These are phyloP conservation scores for Psammodynastes pulverulentus DNA, from an alignment of 2,113 vertebrate genomes.

Conservation along the genomic window DNA sequence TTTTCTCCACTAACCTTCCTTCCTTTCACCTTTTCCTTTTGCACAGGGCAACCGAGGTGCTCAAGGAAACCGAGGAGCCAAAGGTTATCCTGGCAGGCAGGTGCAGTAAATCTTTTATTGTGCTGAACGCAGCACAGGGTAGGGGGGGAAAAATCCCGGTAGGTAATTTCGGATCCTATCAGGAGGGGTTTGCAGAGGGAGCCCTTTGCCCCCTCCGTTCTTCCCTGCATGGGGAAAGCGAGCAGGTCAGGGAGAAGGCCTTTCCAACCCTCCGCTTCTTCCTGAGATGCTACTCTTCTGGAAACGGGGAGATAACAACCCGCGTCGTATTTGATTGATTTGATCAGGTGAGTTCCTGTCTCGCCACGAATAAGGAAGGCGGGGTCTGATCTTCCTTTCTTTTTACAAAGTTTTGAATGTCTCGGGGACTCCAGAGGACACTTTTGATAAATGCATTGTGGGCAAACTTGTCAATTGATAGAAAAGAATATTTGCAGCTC, in stretches of 20 bases:
- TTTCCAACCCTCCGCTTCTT: neutral
- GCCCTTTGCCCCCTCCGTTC: neutral
- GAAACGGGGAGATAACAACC: accelerated
- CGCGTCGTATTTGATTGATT: neutral
- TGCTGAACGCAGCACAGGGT: constrained; percentile 76
- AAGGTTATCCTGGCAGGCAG: constrained; percentile 99
- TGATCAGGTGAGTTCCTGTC: neutral
- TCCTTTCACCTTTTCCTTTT: constrained; percentile 43
- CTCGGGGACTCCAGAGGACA: neutral
- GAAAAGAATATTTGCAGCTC: too few species aligned
- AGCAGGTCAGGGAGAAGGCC: neutral
- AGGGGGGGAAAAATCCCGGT: constrained; percentile 56
- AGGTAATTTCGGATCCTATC: constrained; percentile 4
- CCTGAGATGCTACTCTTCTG: neutral
- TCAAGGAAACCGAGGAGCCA: constrained; percentile 93
- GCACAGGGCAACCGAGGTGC: constrained; percentile 87
- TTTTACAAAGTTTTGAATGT: neutral
- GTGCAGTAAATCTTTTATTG: constrained; percentile 97
- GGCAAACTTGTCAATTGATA: neutral
- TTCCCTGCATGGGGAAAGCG: neutral
- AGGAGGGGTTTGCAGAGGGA: neutral
- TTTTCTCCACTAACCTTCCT: neutral
- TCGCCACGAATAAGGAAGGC: neutral
- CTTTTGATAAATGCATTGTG: neutral
- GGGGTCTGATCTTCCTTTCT: too few species aligned